These are phyloP conservation scores for Dilophus febrilis DNA, from an alignment of 2,888 invertebrate species.

Conservation along the genomic window DNA sequence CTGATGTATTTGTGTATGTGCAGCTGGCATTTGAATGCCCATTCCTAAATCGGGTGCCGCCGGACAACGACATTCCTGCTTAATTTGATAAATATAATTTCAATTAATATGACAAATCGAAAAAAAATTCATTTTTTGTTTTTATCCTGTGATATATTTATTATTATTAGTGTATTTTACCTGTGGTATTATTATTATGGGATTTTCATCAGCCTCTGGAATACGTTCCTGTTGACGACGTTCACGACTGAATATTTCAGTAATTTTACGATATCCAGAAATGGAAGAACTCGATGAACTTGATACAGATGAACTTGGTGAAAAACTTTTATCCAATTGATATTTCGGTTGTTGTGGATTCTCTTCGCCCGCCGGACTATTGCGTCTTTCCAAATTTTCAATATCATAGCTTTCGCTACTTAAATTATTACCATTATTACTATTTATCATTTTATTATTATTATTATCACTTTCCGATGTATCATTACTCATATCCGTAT, in stretches of 20 bases:
- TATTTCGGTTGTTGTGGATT: slow-evolving; percentile 26
- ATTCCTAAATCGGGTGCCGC: slow-evolving; percentile 39
- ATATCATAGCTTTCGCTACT: slow-evolving; percentile 9
- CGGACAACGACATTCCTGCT: slow-evolving; percentile 28
- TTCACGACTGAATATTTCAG: slow-evolving; percentile 29
- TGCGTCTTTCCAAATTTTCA: slow-evolving; percentile 31
- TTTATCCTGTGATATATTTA: neutral
- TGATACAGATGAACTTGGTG: slow-evolving; percentile 37
- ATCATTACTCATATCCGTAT: slow-evolving; percentile 24
- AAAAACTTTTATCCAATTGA: slow-evolving; percentile 40
- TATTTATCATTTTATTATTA: slow-evolving; percentile 8
- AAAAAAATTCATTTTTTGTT: neutral
- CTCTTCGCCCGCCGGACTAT: slow-evolving; percentile 52
- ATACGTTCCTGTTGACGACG: slow-evolving; percentile 31
- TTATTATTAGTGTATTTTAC: slow-evolving; percentile 11
- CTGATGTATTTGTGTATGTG: slow-evolving; percentile 29
- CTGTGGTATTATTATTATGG: slow-evolving; percentile 31
- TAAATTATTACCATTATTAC: too few species aligned
- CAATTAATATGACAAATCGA: too few species aligned
- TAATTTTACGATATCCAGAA: slow-evolving; percentile 43
- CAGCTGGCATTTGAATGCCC: slow-evolving; percentile 31
- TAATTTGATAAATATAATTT: neutral
- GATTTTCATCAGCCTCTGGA: slow-evolving; percentile 30
- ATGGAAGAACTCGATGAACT: slow-evolving; percentile 39
- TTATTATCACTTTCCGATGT: slow-evolving; percentile 12